Evolutionary conservation across 2,113 vertebrate species (phyloP), one percentile per base, ranked within the genome.

Genomic region (Calyptommatus sinebrachiatus): DNA sequence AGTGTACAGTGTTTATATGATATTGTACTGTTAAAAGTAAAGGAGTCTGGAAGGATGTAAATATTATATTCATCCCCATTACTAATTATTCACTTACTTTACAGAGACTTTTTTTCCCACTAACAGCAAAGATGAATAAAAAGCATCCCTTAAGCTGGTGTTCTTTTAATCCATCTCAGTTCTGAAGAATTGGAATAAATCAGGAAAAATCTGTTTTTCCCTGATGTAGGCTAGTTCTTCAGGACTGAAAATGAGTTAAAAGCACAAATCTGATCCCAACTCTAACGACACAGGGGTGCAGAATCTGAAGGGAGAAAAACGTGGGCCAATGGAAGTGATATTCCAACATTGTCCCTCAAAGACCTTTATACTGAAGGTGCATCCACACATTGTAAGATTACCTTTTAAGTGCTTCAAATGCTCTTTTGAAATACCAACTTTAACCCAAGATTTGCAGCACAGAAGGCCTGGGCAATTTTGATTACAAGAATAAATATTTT

Each of bases 21-120:
- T 9, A 83, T 88, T 83, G 86, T 87, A 88, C 69, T 86, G 84
- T 88, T 72, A 88, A 90, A 86, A 90, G 78, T 88, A 90, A 90
- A 84, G 83, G 70, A 73, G 83, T 87, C 85, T 81, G 79, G 78
- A 86, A 90, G 77, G 71, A 92, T 35, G 48, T 72, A 88, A 69
- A 78, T 63, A 83, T 85, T 85, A 90, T 85, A 90, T 85, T 78
- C 0, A 77, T 89, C 89, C 80, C 85, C 76, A 79, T 87, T 88
- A 76, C 85, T 86, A 79, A 81, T 57, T 60, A 82, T 90, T 90
- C 86, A 83, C 86, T 88, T 92, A 85, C 35, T 46, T 84, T 84
- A 86, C 62, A 86, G 53, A 57, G 77, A 62, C 46, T 11, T 67
- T 83, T 80, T 57, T 57, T 57, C 4, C 80, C 67, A 77, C 12